Base-by-base conservation (phyloP, 1,140 invertebrate genomes). In the Drosophila kurseongensis region DNA sequence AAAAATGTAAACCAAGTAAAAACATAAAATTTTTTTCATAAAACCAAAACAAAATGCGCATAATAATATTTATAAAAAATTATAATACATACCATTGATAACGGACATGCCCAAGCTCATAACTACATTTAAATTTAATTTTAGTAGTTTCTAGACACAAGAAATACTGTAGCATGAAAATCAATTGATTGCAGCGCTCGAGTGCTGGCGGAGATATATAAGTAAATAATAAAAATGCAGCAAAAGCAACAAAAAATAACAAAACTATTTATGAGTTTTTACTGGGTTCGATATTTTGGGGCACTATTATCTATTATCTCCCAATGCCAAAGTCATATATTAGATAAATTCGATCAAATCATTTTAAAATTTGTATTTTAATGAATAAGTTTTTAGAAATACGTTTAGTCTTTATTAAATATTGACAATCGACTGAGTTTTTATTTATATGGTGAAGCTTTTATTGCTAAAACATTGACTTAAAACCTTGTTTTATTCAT, bases 101-200 rank as follows among this genome's bases (percentile, higher is more conserved):
- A 63, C 47, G 47, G 35, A 72, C 48, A 65, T 60, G 67, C 42
- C 51, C 40, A 68, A 80, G 52, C 76, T 89, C 79, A 88, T 89
- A 88, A 83, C 84, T 88, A 88, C 79, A 89, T 89, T 88, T 88
- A 89, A 88, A 89, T 88, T 88, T 89, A 89, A 89, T 88, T 88
- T 88, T 89, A 89, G 84, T 88, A 88, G 83, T 89, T 88, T 83
- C 84, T 88, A 88, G 83, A 89, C 83, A 89, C 84, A 79, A 77
- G 74, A 86, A 82, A 88, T 88, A 88, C 81, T 89, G 83, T 88
- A 88, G 83, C 79, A 89, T 84, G 83, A 88, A 86, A 88, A 88
- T 88, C 83, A 88, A 88, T 88, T 88, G 77, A 85, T 77, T 84
- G 67, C 68, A 59, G 77, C 47, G 41, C 80, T 67, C 69, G 35